A percentile compares a stretch with the other conserved stretches of the same genome.
Evolutionary conservation across 2,888 invertebrate species (phyloP).

Genomic region (Platycheirus rosarum): DNA sequence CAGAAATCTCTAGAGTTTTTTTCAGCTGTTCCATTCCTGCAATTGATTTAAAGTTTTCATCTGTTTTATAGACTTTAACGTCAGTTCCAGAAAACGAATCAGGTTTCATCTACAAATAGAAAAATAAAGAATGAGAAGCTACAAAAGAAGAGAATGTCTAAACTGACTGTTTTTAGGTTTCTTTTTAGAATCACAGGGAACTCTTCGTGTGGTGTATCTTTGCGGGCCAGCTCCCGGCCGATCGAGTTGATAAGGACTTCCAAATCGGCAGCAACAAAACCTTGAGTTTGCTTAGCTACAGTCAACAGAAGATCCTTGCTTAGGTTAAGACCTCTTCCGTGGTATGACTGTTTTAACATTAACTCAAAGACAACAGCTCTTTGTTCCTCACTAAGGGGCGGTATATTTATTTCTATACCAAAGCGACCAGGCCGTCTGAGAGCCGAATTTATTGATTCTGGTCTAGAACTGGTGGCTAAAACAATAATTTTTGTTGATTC

Average conservation of each 20-base stretch:
- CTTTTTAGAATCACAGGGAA: slow-evolving; percentile 29
- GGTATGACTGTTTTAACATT: slow-evolving; percentile 76
- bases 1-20: slow-evolving; percentile 83
- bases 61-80: slow-evolving; percentile 81
- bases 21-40: slow-evolving; percentile 85
- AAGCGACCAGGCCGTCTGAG: slow-evolving; percentile 84
- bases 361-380: slow-evolving; percentile 82
- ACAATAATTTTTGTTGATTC: slow-evolving; percentile 81
- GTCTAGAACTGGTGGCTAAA: slow-evolving; percentile 84
- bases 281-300: slow-evolving; percentile 83
- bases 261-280: slow-evolving; percentile 85
- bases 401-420: slow-evolving; percentile 84
- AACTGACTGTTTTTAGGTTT: slow-evolving; percentile 55
- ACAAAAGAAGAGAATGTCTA: background rate
- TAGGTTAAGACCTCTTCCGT: slow-evolving; percentile 50
- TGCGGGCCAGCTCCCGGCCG: slow-evolving; percentile 75
- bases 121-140: background rate
- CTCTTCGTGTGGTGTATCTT: background rate
- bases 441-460: slow-evolving; percentile 83
- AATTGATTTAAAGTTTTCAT: slow-evolving; percentile 83
- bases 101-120: slow-evolving; percentile 75
- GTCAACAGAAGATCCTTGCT: slow-evolving; percentile 76
- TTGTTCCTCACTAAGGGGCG: slow-evolving; percentile 82
- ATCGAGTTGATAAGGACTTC: slow-evolving; percentile 82
- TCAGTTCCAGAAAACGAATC: slow-evolving; percentile 83